These are phyloP conservation scores for Keiferia lycopersicella DNA, from an alignment of 2,888 invertebrate genomes.

Conservation along the genomic window DNA sequence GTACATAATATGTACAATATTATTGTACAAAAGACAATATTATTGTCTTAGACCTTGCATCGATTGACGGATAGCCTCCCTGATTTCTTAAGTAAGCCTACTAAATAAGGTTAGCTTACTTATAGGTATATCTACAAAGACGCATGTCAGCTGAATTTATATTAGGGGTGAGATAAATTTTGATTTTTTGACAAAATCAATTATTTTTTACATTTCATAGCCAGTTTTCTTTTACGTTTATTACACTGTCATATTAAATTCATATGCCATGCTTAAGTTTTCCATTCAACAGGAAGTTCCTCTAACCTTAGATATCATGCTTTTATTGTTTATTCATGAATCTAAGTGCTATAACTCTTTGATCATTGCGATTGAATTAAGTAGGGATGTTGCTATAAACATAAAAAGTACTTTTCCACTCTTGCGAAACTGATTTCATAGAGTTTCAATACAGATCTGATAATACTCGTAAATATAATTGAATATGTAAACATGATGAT, in stretches of 20 bases:
- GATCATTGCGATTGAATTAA: neutral
- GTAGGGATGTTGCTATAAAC: neutral
- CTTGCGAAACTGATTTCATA: neutral
- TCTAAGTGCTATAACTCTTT: neutral
- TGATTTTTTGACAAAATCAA: no score
- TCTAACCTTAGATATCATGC: neutral
- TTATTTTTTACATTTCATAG: no score
- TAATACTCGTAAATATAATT: no score
- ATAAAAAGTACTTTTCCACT: neutral
- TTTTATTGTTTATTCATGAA: slow-evolving; percentile 1
- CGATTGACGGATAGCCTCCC: neutral
- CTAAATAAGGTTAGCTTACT: no score
- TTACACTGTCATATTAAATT: no score
- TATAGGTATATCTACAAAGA: no score
- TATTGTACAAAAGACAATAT: no score
- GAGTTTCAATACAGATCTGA: neutral
- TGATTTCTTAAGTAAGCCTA: neutral
- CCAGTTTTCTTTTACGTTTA: no score
- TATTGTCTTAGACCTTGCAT: neutral
- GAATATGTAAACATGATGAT: neutral
- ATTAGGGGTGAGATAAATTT: no score
- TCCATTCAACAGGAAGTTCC: neutral
- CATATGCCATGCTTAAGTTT: no score
- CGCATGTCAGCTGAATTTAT: no score
- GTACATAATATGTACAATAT: no score